Evolutionary conservation across 2,888 invertebrate genomes (phyloP).

Genomic region (Volucella inflata): DNA sequence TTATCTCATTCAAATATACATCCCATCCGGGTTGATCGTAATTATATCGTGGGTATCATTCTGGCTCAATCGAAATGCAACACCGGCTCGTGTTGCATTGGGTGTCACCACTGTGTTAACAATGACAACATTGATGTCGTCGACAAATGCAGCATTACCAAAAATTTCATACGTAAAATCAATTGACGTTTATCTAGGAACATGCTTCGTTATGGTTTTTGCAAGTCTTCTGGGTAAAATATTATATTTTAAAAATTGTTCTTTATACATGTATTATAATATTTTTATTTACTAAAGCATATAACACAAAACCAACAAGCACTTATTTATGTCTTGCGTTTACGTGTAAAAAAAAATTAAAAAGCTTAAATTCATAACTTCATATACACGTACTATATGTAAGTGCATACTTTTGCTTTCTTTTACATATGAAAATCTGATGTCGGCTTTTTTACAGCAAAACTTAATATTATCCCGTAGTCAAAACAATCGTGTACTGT

Average conservation of each 20-base stretch:
- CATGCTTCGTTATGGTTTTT: slow-evolving; percentile 99
- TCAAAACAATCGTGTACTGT: slow-evolving; percentile 50
- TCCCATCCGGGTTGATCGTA: slow-evolving; percentile 98
- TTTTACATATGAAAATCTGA: too few species aligned
- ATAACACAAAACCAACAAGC: slow-evolving; percentile 34
- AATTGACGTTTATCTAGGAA: slow-evolving; percentile 98
- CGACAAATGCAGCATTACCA: slow-evolving; percentile 97
- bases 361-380: too few species aligned
- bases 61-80: slow-evolving; percentile 97
- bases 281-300: slow-evolving; percentile 28
- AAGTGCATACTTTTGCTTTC: too few species aligned
- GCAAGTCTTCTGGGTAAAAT: slow-evolving; percentile 96
- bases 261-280: not conserved
- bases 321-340: too few species aligned
- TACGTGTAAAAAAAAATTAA: too few species aligned
- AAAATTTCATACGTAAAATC: slow-evolving; percentile 99
- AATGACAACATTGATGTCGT: slow-evolving; percentile 99
- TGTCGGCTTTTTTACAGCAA: too few species aligned
- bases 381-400: too few species aligned
- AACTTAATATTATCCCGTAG: too few species aligned
- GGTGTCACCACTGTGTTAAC: slow-evolving; percentile 98
- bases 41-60: slow-evolving; percentile 99
- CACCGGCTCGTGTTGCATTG: slow-evolving; percentile 95
- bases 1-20: slow-evolving; percentile 99
- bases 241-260: slow-evolving; percentile 65